Evolutionary conservation across 2,113 vertebrate genomes (phyloP), one percentile per base, ranked within the genome.

Genomic region (Synodontis membranacea): DNA sequence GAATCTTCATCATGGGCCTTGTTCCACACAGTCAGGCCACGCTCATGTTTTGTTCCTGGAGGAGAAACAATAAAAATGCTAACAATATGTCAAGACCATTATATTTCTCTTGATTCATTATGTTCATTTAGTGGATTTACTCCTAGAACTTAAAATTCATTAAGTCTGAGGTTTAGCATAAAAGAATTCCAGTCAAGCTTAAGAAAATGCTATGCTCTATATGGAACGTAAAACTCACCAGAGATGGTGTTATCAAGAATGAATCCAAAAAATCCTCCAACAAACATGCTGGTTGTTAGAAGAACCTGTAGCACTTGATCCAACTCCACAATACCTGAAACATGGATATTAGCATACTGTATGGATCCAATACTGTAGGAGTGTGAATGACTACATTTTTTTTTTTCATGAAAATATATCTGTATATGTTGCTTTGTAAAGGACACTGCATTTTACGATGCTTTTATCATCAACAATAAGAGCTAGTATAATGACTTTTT

Each of bases 251-350:
- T 99, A 92, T 99, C 98, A 74, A 99, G 92, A 37, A 97, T 4
- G 85, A 99, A 99, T 31, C 97, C 97, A 85, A 97, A 94, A 91
- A 97, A 95, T 68, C 98, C 98, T 17, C 98, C 97, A 0, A 99
- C 96, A 92, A 99, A 99, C 98, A 99, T 99, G 88, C 96, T 95
- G 6, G 97, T 99, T 81, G 97, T 99, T 88, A 99, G 93, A 83
- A 99, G 96, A 62, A 99, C 97, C 92, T 94, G 95, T n/a, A 97
- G 93, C 80, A 99, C 93, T 90, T 99, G 97, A 93, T 99, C 97
- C 23, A 99, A 86, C 88, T 96, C 96, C 56, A 93, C 86, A 83
- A 97, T 92, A 89, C 97, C 98, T 99, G 89, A 39, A 89, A 87
- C 39, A 74, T 6, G 91, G 28, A 50, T 0, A 50, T 50, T 48